A percentile compares a stretch with the other conserved stretches of the same genome.
phyloP scores from a whole-genome alignment of 2,797 vertebrate species.

The Dipus sagitta region DNA sequence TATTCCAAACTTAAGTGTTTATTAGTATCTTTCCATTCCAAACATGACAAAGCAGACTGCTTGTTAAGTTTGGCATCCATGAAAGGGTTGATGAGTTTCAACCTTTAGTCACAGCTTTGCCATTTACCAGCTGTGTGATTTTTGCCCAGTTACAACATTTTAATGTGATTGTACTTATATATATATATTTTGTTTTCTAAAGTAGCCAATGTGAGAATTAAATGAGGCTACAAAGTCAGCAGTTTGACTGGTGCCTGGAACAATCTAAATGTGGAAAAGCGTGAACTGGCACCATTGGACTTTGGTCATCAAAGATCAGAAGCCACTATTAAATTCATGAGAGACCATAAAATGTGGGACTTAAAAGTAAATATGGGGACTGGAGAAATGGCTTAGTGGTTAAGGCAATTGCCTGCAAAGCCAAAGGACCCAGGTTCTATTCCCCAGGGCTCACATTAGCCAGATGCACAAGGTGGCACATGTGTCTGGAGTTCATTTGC shows the following conservation, averaged over 20 bases:
- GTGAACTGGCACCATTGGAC: not conserved
- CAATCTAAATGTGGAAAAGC: not conserved
- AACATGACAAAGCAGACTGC: slow-evolving; percentile 34
- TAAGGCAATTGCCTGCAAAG: no score
- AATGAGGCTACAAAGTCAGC: not conserved
- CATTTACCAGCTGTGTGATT: not conserved
- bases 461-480: no score
- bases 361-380: no score
- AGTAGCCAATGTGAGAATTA: not conserved
- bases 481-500: no score
- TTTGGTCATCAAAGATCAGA: not conserved
- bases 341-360: not conserved
- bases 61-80: not conserved
- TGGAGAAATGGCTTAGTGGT: no score
- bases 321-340: slow-evolving; percentile 11
- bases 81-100: not conserved
- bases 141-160: not conserved
- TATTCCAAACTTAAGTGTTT: not conserved
- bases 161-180: not conserved
- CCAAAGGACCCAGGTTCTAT: no score
- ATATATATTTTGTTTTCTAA: slow-evolving; percentile 8
- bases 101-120: not conserved
- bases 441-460: no score
- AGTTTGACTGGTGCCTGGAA: not conserved
- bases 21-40: slow-evolving; percentile 17